phyloP scores from a whole-genome alignment of 2,797 vertebrate species.

The Rhadinocentrus ornatus region DNA sequence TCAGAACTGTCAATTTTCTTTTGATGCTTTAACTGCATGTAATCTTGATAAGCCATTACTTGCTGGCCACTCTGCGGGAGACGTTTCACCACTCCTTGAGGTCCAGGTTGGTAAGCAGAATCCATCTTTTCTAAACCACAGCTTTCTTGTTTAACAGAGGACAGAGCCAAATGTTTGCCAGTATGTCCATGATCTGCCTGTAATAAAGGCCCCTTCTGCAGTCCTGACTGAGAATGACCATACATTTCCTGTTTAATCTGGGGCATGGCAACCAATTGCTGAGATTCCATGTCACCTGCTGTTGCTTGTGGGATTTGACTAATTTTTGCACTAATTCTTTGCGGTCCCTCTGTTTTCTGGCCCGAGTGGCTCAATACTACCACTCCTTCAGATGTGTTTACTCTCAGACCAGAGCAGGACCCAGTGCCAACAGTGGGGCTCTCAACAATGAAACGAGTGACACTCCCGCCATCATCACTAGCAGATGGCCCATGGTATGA shows the following conservation, averaged over 20 bases:
- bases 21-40: slow-evolving; percentile 86
- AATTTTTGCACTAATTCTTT: slow-evolving; percentile 96
- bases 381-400: slow-evolving; percentile 96
- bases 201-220: slow-evolving; percentile 85
- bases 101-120: slow-evolving; percentile 83
- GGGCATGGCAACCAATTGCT: slow-evolving; percentile 95
- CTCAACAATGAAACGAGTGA: slow-evolving; percentile 89
- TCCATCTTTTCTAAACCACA: slow-evolving; percentile 88
- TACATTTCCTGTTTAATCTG: slow-evolving; percentile 96
- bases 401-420: slow-evolving; percentile 91
- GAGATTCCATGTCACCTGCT: slow-evolving; percentile 95
- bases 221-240: slow-evolving; percentile 84
- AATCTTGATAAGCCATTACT: slow-evolving; percentile 87
- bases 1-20: slow-evolving; percentile 91
- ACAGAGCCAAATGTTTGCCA: slow-evolving; percentile 87
- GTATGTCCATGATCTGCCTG: slow-evolving; percentile 88
- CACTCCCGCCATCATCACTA: slow-evolving; percentile 87
- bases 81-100: slow-evolving; percentile 90
- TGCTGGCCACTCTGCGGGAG: slow-evolving; percentile 87
- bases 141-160: slow-evolving; percentile 89
- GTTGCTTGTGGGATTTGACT: slow-evolving; percentile 97
- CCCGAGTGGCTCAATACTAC: slow-evolving; percentile 97
- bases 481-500: slow-evolving; percentile 84
- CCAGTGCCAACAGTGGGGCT: slow-evolving; percentile 79
- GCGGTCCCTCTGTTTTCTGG: slow-evolving; percentile 95